A percentile compares a stretch with the other conserved stretches of the same genome.
Evolutionary conservation across 2,113 vertebrate genomes (phyloP).

Genomic region (Otis tarda): DNA sequence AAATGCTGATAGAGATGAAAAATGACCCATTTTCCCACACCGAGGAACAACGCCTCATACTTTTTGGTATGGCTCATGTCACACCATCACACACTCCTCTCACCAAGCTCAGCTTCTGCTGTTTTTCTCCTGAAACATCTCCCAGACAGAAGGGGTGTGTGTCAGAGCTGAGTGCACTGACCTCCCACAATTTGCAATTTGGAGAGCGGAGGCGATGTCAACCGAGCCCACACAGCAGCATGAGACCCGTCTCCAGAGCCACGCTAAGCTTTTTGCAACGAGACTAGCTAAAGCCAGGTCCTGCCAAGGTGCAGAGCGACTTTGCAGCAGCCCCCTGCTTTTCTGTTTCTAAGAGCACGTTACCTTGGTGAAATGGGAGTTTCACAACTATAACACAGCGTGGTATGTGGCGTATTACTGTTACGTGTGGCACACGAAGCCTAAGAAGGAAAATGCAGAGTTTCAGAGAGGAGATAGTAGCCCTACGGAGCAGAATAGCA

Average conservation of each 20-base stretch:
- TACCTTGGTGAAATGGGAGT: not conserved
- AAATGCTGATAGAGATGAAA: not conserved
- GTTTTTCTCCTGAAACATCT: not conserved
- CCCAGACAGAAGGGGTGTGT: not conserved
- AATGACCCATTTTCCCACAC: not conserved
- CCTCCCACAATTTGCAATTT: not conserved
- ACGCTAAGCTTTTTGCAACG: not conserved
- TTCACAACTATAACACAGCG: not conserved
- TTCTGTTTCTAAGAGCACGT: not conserved
- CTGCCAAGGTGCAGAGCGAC: not conserved
- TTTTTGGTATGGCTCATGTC: not conserved
- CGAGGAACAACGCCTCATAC: not conserved
- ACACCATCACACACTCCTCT: not conserved
- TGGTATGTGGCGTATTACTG: not conserved
- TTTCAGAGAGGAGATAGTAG: not conserved
- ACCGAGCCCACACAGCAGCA: not conserved
- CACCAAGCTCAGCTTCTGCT: not conserved
- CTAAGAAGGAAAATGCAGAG: not conserved
- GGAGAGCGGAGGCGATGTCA: not conserved
- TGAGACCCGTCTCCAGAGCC: accelerated
- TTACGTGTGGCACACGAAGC: not conserved
- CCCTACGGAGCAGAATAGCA: not conserved
- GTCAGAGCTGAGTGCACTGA: not conserved
- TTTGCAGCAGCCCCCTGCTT: not conserved
- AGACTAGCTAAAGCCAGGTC: not conserved